Evolutionary conservation across 1,140 invertebrate genomes (phyloP), one percentile per base, ranked within the genome.

Genomic region (Aphidius gifuensis): DNA sequence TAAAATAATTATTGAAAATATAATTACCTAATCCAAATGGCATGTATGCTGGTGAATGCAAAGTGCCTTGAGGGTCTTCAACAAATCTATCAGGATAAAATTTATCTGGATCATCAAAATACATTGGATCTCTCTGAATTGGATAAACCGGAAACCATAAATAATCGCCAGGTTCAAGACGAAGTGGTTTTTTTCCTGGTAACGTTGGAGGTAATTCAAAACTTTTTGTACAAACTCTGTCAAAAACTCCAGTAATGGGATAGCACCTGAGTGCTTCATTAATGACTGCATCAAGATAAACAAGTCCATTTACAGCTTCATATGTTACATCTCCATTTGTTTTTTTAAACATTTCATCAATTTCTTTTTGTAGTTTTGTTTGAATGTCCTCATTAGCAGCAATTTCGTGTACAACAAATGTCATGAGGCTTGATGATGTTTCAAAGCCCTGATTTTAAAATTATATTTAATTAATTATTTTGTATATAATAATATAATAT

Each of bases 21-120:
- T 16, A 16, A 16, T 16, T 16, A 0, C 73, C 73, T 40, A 60
- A 56, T 21, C 72, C 74, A 55, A 76, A 76, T 1, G 72, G 71
- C 16, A 77, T 55, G 1, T 67, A 66, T 7, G 48, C 54, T 59
- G 65, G 63, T 48, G 47, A 48, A 42, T 73, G 57, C 51, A 74
- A 68, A 53, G 76, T 62, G 9, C 57, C 44, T 16, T 74, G 68
- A 47, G 75, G 74, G 55, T 76, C 76, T 5, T 81, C 76, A 2
- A 80, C 64, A 71, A 88, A 89, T 63, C 86, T 73, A 43, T 88
- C 85, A 0, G 82, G 82, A 54, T 75, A 47, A 61, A 81, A 88
- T 21, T 66, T 69, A 4, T 85, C 78, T 4, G 86, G 85, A 51
- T 87, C 76, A 6, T 84, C 80, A 67, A 78, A 88, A 62, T 81